phyloP scores from a whole-genome alignment of 2,888 invertebrate species.

The Tiliacea citrago region DNA sequence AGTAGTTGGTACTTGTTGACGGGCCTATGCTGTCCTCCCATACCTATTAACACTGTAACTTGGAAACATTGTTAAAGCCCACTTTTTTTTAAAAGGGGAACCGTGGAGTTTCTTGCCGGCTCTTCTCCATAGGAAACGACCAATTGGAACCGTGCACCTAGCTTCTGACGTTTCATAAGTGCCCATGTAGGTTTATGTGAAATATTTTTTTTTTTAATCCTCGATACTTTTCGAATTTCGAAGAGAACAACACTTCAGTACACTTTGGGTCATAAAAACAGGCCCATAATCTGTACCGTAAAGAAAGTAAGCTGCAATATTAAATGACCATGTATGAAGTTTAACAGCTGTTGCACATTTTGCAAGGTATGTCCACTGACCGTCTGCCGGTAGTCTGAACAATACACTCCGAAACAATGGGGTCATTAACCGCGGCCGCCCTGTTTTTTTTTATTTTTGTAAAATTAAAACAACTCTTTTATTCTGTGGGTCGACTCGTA shows the following conservation, averaged over 20 bases:
- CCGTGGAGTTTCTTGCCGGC: too few relatives aligned
- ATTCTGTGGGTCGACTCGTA: slow-evolving; percentile 46
- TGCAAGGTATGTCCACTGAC: slow-evolving; percentile 46
- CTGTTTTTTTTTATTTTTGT: slow-evolving; percentile 66
- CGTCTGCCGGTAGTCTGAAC: slow-evolving; percentile 67
- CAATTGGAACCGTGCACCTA: too few relatives aligned
- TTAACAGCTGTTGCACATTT: slow-evolving; percentile 47
- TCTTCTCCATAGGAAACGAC: too few relatives aligned
- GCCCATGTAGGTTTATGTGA: too few relatives aligned
- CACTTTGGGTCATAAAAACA: slow-evolving; percentile 11
- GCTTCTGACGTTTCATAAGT: too few relatives aligned
- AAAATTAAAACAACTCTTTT: slow-evolving; percentile 70
- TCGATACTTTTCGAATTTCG: neutral
- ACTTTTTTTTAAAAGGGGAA: too few relatives aligned
- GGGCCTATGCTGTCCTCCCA: too few relatives aligned
- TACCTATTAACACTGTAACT: too few relatives aligned
- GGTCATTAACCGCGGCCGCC: slow-evolving; percentile 71
- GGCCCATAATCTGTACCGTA: neutral
- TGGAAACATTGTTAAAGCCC: too few relatives aligned
- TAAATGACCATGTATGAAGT: slow-evolving; percentile 18
- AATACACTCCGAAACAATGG: slow-evolving; percentile 71
- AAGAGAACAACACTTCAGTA: neutral
- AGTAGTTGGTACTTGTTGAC: too few relatives aligned
- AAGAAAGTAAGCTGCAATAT: slow-evolving; percentile 25
- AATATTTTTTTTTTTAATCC: too few relatives aligned